Base-by-base conservation (phyloP, 2,113 vertebrate species). In the Anhinga anhinga region DNA sequence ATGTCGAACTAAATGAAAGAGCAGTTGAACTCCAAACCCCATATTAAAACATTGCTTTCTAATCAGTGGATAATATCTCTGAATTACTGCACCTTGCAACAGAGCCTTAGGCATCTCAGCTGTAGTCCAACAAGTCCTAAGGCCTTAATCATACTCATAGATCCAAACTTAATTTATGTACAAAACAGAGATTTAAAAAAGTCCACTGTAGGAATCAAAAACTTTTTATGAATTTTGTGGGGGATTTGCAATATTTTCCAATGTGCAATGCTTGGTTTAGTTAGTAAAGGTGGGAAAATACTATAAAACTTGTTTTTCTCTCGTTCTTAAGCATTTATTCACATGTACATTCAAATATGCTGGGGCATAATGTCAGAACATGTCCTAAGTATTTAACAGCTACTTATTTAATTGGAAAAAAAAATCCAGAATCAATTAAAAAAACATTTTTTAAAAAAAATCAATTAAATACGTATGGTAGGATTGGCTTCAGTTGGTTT, bases 381-480 rank as follows among this genome's bases (percentile, higher is more conserved):
- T 10, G 3, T 38, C 13, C 32, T 77, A 72, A 49, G 38, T 47
- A 80, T 47, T 40, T 63, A 86, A 42, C 11, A 80, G 13, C 5
- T 76, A 23, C 2, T 67, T 61, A 32, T 45, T 67, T 50, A 52
- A 38, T 47, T 47, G 9, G 3, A 36, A 18, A 50, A 56, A 74
- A 20, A 0, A 18, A 26, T 95, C 22, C 11, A 16, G 25, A 66
- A 74, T 10, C 3, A 49, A 23, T 40, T 21, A 16, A 82, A 59
- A 76, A 76, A 26, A 30, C 8, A 36, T 3, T 13, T 27, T 15
- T 7, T 26, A 36, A 23, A 6, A n/a, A 56, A 50, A 36, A 29
- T 2, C 2, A 30, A 5, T 40, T 2, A 14, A 49, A 16, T 21
- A 42, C 2, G 6, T 50, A 55, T 44, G 0, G 14, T 19, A 9